phyloP scores from a whole-genome alignment of 1,140 invertebrate species.

The Lordiphosa collinella region DNA sequence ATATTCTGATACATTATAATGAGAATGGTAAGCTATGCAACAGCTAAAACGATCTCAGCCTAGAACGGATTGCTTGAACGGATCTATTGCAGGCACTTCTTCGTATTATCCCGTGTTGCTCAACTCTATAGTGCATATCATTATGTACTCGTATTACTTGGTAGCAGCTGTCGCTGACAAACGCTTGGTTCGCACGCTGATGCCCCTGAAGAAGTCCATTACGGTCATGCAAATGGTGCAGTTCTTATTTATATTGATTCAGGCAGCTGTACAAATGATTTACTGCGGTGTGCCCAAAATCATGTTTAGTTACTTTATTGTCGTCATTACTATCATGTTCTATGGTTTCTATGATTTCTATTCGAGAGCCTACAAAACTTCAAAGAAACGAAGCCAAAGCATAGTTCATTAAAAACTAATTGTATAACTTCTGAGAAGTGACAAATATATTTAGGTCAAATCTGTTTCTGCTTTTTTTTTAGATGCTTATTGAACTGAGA shows the following conservation, averaged over 20 bases:
- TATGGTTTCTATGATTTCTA: conserved; percentile 88
- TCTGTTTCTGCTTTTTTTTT: too few relatives aligned
- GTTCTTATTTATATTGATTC: conserved; percentile 83
- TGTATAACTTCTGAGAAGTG: conserved; percentile 12
- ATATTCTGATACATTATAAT: conserved; percentile 85
- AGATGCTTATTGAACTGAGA: too few relatives aligned
- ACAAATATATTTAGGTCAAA: conserved; percentile 9
- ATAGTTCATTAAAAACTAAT: too few relatives aligned
- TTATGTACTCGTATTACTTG: conserved; percentile 93
- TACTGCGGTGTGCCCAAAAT: conserved; percentile 29
- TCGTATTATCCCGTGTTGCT: conserved; percentile 88
- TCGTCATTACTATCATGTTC: conserved; percentile 84
- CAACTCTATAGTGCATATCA: conserved; percentile 87
- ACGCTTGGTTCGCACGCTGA: conserved; percentile 50
- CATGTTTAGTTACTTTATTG: conserved; percentile 80
- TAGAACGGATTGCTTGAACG: too few relatives aligned
- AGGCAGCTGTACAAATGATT: conserved; percentile 66
- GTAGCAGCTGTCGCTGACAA: conserved; percentile 86
- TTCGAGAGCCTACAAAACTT: conserved; percentile 80
- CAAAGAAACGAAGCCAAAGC: not conserved
- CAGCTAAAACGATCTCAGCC: too few relatives aligned
- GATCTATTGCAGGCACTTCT: conserved; percentile 86
- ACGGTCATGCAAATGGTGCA: conserved; percentile 81
- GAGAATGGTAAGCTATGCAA: conserved; percentile 44
- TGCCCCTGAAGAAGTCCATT: conserved; percentile 76